A percentile compares a stretch with the other conserved stretches of the same genome.
phyloP scores from a whole-genome alignment of 2,888 invertebrate genomes.

The Bellardia bayeri region DNA sequence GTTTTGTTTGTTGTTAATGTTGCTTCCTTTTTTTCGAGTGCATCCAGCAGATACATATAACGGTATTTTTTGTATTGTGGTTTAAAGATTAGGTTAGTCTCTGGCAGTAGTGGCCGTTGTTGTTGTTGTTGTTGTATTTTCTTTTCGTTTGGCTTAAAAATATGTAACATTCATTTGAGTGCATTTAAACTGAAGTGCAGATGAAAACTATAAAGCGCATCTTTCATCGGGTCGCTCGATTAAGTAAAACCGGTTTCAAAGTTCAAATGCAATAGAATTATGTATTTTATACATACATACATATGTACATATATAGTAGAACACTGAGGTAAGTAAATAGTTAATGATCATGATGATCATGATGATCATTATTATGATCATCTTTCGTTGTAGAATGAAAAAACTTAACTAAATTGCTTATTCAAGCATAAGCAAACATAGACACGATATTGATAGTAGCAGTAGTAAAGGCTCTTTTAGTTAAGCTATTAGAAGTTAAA shows the following conservation, averaged over 20 bases:
- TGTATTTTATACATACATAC: neutral
- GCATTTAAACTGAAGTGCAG: slow-evolving; percentile 16
- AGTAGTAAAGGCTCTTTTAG: slow-evolving; percentile 9
- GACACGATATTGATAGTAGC: neutral
- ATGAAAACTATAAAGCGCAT: slow-evolving; percentile 60
- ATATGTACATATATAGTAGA: neutral
- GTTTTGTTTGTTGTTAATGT: slow-evolving; percentile 11
- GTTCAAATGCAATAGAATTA: slow-evolving; percentile 62
- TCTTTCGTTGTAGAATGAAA: neutral
- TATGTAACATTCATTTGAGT: slow-evolving; percentile 54
- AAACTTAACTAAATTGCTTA: slow-evolving; percentile 50
- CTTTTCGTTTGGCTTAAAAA: neutral
- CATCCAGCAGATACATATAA: slow-evolving; percentile 53
- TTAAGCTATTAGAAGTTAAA: slow-evolving; percentile 6
- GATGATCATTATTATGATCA: slow-evolving; percentile 37
- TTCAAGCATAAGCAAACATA: slow-evolving; percentile 47
- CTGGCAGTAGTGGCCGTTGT: slow-evolving; percentile 10
- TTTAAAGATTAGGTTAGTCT: slow-evolving; percentile 59
- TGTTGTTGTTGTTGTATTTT: slow-evolving; percentile 17
- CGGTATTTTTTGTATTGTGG: slow-evolving; percentile 66
- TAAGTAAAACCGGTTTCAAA: slow-evolving; percentile 71
- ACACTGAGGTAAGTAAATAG: slow-evolving; percentile 1
- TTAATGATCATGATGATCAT: slow-evolving; percentile 4
- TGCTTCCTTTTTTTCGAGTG: slow-evolving; percentile 20
- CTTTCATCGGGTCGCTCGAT: slow-evolving; percentile 70